Evolutionary conservation across 2,113 vertebrate genomes (phyloP), one percentile per base, ranked within the genome.

Genomic region (Hippocampus mohnikei): DNA sequence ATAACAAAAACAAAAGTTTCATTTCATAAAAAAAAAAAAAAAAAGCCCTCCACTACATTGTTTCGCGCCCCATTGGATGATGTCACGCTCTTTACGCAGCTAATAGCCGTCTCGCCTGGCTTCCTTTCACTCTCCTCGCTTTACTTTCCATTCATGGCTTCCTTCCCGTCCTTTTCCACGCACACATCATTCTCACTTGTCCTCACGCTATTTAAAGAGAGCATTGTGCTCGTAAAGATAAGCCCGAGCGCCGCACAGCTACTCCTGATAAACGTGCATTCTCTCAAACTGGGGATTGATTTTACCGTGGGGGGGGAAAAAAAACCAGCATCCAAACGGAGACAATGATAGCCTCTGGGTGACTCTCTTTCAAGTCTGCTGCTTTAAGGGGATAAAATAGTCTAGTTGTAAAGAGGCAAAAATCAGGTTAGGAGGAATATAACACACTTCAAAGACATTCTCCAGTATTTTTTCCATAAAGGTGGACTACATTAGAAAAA

Each of bases 191-290:
- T 21, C n/a, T 56, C 25, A 25, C 46, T 23, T n/a, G 67, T 72
- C 37, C 18, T 67, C 46, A 64, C 9, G 20, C 80, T 90, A 89
- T 90, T 88, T 90, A 82, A 76, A 81, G 84, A 70, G 68, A 69
- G 15, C 81, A 77, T 81, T 84, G 86, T 85, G 83, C 59, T 71
- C 67, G n/a, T 66, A 53, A 53, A 82, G 86, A 88, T 87, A 87
- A 89, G 81, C 58, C 63, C 37, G 71, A 63, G 77, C 64, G 8
- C 58, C 55, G 70, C 72, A 79, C 48, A 77, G 77, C 78, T 72
- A 20, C 71, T 27, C 16, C 70, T 23, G 84, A 88, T 90, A 87
- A 50, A 84, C 42, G 69, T 61, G 21, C 37, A 13, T 66, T 72
- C 68, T 71, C n/a, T 40, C 10, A 40, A 77, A 83, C 71, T 23